These are phyloP conservation scores for Zaprionus africanus DNA, from an alignment of 1,140 invertebrate species.

Conservation along the genomic window DNA sequence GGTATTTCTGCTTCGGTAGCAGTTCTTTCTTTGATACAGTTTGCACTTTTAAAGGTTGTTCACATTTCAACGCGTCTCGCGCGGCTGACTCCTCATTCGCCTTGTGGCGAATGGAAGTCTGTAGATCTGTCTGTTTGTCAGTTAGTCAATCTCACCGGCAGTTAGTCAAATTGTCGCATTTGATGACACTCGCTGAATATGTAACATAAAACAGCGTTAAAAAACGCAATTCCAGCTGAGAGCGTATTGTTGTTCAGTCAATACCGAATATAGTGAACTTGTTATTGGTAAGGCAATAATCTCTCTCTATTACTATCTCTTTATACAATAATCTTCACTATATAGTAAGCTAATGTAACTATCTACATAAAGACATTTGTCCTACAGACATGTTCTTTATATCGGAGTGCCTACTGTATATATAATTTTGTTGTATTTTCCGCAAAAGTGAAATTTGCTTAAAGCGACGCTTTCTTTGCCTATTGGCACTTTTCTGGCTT, in stretches of 20 bases:
- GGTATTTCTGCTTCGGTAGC: background rate
- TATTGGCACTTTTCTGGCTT: slow-evolving; percentile 51
- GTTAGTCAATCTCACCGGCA: slow-evolving; percentile 17
- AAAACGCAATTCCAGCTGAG: slow-evolving; percentile 30
- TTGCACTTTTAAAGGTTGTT: slow-evolving; percentile 68
- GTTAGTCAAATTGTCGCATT: slow-evolving; percentile 62
- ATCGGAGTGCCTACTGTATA: background rate
- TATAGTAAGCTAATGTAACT: too few relatives aligned
- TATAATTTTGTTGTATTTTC: slow-evolving; percentile 41
- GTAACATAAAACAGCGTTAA: slow-evolving; percentile 34
- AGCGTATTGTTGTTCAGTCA: slow-evolving; percentile 17
- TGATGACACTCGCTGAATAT: slow-evolving; percentile 48
- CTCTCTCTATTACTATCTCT: too few relatives aligned
- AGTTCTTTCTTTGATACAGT: background rate
- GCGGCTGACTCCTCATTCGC: slow-evolving; percentile 41
- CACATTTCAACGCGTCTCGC: slow-evolving; percentile 50
- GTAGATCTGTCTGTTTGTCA: slow-evolving; percentile 8
- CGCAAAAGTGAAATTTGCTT: slow-evolving; percentile 74
- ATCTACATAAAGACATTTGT: background rate
- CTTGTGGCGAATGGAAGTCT: slow-evolving; percentile 26
- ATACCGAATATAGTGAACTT: background rate
- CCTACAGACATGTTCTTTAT: background rate
- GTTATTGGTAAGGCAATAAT: background rate
- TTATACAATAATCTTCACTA: background rate
- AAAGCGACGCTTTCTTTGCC: slow-evolving; percentile 61